Base-by-base conservation (phyloP, 2,797 vertebrate genomes). In the Peromyscus nudipes region DNA sequence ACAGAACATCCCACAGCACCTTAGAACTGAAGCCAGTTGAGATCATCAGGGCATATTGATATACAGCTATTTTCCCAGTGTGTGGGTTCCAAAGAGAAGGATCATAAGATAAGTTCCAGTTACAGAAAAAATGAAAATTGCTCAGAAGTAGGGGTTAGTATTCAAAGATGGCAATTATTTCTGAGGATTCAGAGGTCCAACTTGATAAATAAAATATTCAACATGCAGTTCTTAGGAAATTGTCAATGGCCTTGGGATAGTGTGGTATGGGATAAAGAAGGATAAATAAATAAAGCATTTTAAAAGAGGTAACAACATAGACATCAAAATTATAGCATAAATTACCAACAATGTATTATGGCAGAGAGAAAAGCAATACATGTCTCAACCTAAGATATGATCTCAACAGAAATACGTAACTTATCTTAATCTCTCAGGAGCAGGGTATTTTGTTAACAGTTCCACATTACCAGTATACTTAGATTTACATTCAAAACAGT, bases 401-500 rank as follows among this genome's bases (percentile, higher is more conserved):
- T 57, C n/a, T 60, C 67, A 88, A 95, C 19, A 21, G 10, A 84
- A 86, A 52, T 65, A 94, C 43, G 84, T 86, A 71, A 81, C 16
- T 10, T 57, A 55, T 19, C 79, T 87, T 65, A 60, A 87, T 91
- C 60, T 80, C 43, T 49, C 37, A 83, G 49, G 52, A 90, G 9
- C 60, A 91, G 83, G 23, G 31, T 91, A 81, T 95, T 90, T 92
- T 90, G 5, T 29, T 73, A 87, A 90, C 14, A 75, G 49, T 82
- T 93, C 62, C n/a, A 76, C 17, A 76, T 67, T 95, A 87, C 71
- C 31, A 91, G 67, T 93, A 62, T 17, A 76, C 23, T 81, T 87
- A 14, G 17, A 95, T 85, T 94, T 96, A 82, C 16, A 73, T 77
- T 64, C 55, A 34, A 89, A 96, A 95, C 37, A n/a, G 0, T 52